Base-by-base conservation (phyloP, 2,888 invertebrate genomes). In the Panorpa germanica region DNA sequence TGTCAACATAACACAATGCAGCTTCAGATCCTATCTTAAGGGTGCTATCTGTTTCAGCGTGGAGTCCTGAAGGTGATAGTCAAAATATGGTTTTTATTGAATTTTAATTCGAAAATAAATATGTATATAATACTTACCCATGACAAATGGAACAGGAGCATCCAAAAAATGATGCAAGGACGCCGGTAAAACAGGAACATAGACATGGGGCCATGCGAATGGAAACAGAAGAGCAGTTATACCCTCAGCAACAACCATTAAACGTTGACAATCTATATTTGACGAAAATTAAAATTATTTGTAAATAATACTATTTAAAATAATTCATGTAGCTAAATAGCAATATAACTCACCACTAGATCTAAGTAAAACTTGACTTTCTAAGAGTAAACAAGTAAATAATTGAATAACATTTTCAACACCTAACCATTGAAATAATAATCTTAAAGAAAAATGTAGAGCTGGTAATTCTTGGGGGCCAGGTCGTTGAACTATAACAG, bases 121-220 rank as follows among this genome's bases (percentile, higher is more conserved):
- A 25, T 26, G 22, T 14, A 13, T 11, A 26, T 17, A 16, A 29
- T 27, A 37, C 47, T 43, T 54, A 47, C 96, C 98, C 96, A 98
- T 98, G 35, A 99, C 78, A 56, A 91, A 99, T 19, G 98, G 98
- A 31, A 98, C 95, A 1, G 98, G 98, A 4, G 98, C 98, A 57
- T 99, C 98, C 26, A 98, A 65, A 56, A 98, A 98, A 50, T 95
- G 91, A 52, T 86, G 80, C 36, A 93, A 60, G 11, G 86, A 80
- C 28, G 91, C 83, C 2, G 98, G 98, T 43, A 98, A 61, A 46
- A 98, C 93, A 16, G 98, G 98, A 35, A 96, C 98, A 55, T 98
- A 98, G 3, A 98, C 95, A 53, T 98, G 95, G 30, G 93, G 91
- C 98, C 98, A 98, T 15, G 74, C 65, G 51, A 96, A 98, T 2